Conservation (phyloP, 1,140 invertebrate species). For the Heliconius nattereri region DNA sequence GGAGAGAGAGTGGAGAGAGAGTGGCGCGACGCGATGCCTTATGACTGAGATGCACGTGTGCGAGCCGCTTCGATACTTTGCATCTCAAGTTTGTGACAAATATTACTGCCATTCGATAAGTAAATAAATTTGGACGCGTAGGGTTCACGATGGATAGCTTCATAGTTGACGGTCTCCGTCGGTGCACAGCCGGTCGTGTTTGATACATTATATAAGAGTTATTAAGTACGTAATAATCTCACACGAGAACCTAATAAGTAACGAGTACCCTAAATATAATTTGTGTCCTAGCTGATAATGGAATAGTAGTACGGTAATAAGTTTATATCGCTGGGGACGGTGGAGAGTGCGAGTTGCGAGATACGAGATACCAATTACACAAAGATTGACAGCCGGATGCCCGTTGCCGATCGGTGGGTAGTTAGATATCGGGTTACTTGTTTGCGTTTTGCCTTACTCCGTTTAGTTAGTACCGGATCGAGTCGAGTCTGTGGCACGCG, state of each 20-base stretch:
- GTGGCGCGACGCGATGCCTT: constrained; percentile 71
- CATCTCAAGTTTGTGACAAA: constrained; percentile 71
- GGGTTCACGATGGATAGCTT: constrained; percentile 68
- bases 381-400: constrained; percentile 40
- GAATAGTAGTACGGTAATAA: constrained; percentile 73
- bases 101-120: constrained; percentile 80
- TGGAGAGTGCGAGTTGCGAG: neutral
- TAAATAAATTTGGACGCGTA: constrained; percentile 65
- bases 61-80: constrained; percentile 46
- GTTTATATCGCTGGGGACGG: constrained; percentile 69
- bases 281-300: constrained; percentile 80
- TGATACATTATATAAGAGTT: constrained; percentile 79
- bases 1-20: constrained; percentile 54
- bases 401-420: constrained; percentile 31
- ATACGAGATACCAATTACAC: neutral
- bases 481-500: constrained; percentile 58
- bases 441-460: constrained; percentile 43
- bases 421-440: neutral
- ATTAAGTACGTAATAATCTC: constrained; percentile 78
- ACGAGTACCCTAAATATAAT: constrained; percentile 77
- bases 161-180: constrained; percentile 72
- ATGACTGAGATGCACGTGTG: constrained; percentile 58
- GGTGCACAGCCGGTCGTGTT: constrained; percentile 77
- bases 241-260: constrained; percentile 73
- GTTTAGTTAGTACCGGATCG: constrained; percentile 47